Conservation (phyloP, 2,888 invertebrate genomes). For the Teleogryllus oceanicus region DNA sequence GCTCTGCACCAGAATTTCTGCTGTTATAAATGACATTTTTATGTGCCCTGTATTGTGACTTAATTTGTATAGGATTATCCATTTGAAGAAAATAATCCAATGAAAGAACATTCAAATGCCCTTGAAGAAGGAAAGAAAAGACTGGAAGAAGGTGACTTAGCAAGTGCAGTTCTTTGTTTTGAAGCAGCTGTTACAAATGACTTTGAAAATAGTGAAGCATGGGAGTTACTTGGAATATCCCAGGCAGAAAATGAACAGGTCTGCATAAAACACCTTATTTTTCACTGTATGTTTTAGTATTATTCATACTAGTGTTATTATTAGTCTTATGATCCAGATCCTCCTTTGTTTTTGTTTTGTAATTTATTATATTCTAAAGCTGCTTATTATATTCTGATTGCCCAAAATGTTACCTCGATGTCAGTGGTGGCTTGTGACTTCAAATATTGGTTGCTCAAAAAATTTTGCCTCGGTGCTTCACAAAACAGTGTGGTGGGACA, state of each 20-base stretch:
- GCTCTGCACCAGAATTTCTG: no score
- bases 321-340: neutral
- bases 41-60: no score
- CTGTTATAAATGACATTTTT: no score
- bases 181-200: slow-evolving; percentile 89
- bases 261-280: slow-evolving; percentile 22
- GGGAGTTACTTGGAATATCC: slow-evolving; percentile 84
- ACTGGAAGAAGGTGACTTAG: slow-evolving; percentile 82
- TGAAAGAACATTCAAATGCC: slow-evolving; percentile 71
- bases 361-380: no score
- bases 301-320: neutral
- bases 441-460: no score
- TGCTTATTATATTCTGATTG: no score
- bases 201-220: slow-evolving; percentile 73
- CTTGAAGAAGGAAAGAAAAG: slow-evolving; percentile 81
- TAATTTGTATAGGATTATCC: slow-evolving; percentile 60
- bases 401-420: no score
- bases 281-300: neutral
- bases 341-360: no score
- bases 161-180: slow-evolving; percentile 92
- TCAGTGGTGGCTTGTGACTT: no score
- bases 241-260: slow-evolving; percentile 97
- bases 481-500: no score
- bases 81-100: slow-evolving; percentile 82
- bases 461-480: no score